A percentile compares a stretch with the other conserved stretches of the same genome.
phyloP scores from a whole-genome alignment of 1,140 invertebrate species.

The Stenopsyche tienmushanensis region DNA sequence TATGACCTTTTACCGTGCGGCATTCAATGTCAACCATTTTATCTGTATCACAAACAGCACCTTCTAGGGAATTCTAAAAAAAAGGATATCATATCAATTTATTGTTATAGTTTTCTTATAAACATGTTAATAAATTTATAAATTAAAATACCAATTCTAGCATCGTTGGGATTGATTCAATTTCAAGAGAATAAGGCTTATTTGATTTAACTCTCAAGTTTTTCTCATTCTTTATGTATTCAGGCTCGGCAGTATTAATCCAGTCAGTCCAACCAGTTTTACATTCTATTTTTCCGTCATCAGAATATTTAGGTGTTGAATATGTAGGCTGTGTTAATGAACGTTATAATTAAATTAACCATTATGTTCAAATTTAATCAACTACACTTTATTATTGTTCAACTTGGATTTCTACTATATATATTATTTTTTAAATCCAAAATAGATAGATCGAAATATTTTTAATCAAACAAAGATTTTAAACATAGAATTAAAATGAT shows the following conservation, averaged over 20 bases:
- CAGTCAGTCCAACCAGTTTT: conserved; percentile 72
- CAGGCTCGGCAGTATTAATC: conserved; percentile 64
- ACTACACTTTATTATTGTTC: too few relatives aligned
- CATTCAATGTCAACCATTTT: conserved; percentile 75
- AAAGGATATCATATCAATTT: too few relatives aligned
- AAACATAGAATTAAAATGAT: conserved; percentile 18
- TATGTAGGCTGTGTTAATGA: too few relatives aligned
- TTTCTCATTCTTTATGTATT: conserved; percentile 43
- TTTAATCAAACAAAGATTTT: too few relatives aligned
- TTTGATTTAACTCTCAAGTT: conserved; percentile 41
- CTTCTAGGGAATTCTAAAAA: conserved; percentile 47
- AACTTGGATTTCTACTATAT: too few relatives aligned
- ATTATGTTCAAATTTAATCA: too few relatives aligned
- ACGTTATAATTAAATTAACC: too few relatives aligned
- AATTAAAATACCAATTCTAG: conserved; percentile 52
- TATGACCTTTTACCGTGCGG: conserved; percentile 63
- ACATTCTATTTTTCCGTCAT: conserved; percentile 49
- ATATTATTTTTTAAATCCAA: too few relatives aligned
- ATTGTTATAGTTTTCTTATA: conserved; percentile 11
- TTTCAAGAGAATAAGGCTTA: conserved; percentile 54
- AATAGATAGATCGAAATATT: too few relatives aligned
- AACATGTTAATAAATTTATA: conserved; percentile 1
- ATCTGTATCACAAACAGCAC: conserved; percentile 57
- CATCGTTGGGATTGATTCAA: conserved; percentile 62
- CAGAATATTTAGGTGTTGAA: too few relatives aligned